A percentile compares a stretch with the other conserved stretches of the same genome.
Conservation (phyloP, 2,797 vertebrate species). For the Cyprinodon diabolis region DNA sequence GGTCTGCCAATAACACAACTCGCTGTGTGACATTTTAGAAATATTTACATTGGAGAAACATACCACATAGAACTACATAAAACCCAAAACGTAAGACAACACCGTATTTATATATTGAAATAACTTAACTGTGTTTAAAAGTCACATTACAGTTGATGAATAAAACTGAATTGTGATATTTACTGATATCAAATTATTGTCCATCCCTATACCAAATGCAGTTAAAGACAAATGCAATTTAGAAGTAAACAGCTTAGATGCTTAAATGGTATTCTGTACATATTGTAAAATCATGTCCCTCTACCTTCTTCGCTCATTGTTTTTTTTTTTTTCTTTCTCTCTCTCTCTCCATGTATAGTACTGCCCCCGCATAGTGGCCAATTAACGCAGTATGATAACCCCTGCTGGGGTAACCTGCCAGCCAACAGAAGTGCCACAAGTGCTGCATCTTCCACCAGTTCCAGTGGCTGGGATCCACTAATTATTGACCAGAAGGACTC, state of each 20-base stretch:
- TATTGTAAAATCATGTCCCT: conserved; percentile 41
- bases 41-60: no score
- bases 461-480: conserved; percentile 91
- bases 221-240: no score
- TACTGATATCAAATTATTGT: no score
- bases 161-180: no score
- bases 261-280: conserved; percentile 58
- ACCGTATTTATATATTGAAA: no score
- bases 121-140: no score
- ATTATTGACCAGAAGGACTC: conserved; percentile 91
- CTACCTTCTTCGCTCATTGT: conserved; percentile 23
- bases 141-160: no score
- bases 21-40: no score
- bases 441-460: conserved; percentile 69
- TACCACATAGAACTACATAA: no score
- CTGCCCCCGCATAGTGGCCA: conserved; percentile 86
- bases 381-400: conserved; percentile 96
- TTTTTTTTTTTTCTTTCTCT: conserved; percentile 31
- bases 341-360: conserved; percentile 79
- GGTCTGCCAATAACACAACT: no score
- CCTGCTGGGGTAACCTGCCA: conserved; percentile 90
- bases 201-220: no score
- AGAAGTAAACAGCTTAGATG: conserved; percentile 15
- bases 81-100: no score
- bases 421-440: conserved; percentile 88